These are phyloP conservation scores for Macrosiphum euphorbiae DNA, from an alignment of 2,888 invertebrate genomes.

Conservation along the genomic window DNA sequence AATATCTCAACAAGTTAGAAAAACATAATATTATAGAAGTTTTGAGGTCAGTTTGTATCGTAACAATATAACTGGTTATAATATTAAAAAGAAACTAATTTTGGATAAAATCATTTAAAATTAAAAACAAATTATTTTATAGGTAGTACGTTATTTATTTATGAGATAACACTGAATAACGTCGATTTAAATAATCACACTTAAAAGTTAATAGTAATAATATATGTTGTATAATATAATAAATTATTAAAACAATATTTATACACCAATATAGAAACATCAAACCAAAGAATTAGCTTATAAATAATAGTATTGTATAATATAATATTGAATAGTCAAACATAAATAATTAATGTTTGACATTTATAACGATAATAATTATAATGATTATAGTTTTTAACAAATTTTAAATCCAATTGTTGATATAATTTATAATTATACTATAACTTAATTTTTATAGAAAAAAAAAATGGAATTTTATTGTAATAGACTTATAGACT, in stretches of 20 bases:
- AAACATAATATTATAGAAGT: neutral
- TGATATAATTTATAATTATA: neutral
- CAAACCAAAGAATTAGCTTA: neutral
- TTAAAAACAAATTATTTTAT: neutral
- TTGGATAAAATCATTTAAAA: neutral
- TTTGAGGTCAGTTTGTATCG: neutral
- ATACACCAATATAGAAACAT: neutral
- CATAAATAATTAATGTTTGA: neutral
- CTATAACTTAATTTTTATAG: neutral
- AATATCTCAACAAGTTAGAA: neutral
- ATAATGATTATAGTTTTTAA: neutral
- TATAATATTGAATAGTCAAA: neutral
- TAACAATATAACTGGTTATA: neutral
- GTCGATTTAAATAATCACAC: neutral
- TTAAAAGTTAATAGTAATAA: neutral
- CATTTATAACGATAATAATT: neutral
- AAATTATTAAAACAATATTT: neutral
- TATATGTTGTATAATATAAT: neutral
- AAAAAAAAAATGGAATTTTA: neutral
- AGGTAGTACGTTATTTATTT: neutral
- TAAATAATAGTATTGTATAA: neutral
- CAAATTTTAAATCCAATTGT: neutral
- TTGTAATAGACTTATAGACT: neutral
- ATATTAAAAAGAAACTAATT: neutral
- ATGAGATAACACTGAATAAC: neutral